These are phyloP conservation scores for Acipenser oxyrinchus DNA, from an alignment of 2,797 vertebrate genomes.

Conservation along the genomic window DNA sequence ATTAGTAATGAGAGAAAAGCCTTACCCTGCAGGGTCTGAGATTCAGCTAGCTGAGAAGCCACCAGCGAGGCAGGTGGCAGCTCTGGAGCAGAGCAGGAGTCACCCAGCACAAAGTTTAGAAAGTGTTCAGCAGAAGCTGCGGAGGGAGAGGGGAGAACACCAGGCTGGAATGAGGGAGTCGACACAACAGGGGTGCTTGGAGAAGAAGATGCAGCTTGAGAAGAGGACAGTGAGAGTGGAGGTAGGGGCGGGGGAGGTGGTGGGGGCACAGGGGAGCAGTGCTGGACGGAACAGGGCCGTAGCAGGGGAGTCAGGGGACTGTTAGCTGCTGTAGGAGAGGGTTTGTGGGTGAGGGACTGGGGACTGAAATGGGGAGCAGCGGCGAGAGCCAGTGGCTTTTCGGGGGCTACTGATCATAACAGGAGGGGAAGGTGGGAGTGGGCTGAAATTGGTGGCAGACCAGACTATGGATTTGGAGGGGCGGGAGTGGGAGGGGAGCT, in stretches of 20 bases:
- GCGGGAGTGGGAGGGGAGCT: slow-evolving; percentile 47
- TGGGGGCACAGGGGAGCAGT: slow-evolving; percentile 42
- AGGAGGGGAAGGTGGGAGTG: slow-evolving; percentile 85
- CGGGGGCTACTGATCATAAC: slow-evolving; percentile 96
- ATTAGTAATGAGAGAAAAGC: slow-evolving; percentile 58
- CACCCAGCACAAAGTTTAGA: slow-evolving; percentile 81
- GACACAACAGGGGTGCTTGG: slow-evolving; percentile 67
- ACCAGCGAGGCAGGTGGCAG: slow-evolving; percentile 32
- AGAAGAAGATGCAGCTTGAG: slow-evolving; percentile 52
- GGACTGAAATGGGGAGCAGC: slow-evolving; percentile 72
- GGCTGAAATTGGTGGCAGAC: slow-evolving; percentile 77
- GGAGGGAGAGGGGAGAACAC: slow-evolving; percentile 93
- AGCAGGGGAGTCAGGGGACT: slow-evolving; percentile 68
- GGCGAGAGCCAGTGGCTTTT: slow-evolving; percentile 80
- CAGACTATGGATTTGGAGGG: slow-evolving; percentile 73
- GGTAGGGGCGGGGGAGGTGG: slow-evolving; percentile 52
- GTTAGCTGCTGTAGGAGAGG: slow-evolving; percentile 66
- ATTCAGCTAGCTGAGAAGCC: slow-evolving; percentile 73
- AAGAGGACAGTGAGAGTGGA: slow-evolving; percentile 33
- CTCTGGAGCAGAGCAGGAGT: slow-evolving; percentile 65
- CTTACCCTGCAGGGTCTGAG: slow-evolving; percentile 85
- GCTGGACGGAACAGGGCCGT: slow-evolving; percentile 61
- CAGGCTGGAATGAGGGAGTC: slow-evolving; percentile 88
- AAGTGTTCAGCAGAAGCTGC: slow-evolving; percentile 77
- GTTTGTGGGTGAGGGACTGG: slow-evolving; percentile 73